Conservation (phyloP, 35 echinoderm and acorn worm species). For the Nesometra sesokonis region DNA sequence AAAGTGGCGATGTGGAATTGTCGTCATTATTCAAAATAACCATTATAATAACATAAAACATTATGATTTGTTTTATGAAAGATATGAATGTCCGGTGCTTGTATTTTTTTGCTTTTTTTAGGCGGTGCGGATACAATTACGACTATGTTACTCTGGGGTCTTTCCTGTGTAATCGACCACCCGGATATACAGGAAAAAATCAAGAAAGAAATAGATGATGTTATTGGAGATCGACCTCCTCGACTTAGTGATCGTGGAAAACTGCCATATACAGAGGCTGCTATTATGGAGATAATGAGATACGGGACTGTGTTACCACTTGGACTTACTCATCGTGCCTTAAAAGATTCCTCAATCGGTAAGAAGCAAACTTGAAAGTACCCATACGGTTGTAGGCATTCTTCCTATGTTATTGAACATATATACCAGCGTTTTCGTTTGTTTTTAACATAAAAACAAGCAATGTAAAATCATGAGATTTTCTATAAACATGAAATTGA, state of each 20-base stretch:
- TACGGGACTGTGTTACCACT: not conserved
- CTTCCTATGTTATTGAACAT: too few relatives aligned
- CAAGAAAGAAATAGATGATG: slow-evolving; percentile 50
- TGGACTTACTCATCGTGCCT: not conserved
- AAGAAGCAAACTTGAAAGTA: too few relatives aligned
- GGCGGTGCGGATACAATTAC: slow-evolving; percentile 53
- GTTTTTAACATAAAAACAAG: not conserved
- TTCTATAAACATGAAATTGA: too few relatives aligned
- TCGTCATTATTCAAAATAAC: too few relatives aligned
- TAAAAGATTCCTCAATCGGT: not conserved
- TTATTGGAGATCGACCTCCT: slow-evolving; percentile 18
- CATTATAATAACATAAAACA: not conserved
- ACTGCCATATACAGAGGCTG: not conserved
- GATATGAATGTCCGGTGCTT: not conserved
- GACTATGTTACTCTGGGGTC: slow-evolving; percentile 44
- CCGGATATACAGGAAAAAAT: slow-evolving; percentile 55
- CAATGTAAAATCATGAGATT: too few relatives aligned
- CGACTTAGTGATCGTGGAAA: not conserved
- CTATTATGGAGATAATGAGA: not conserved
- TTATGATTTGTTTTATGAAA: too few relatives aligned
- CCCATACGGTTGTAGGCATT: too few relatives aligned
- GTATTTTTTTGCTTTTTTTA: slow-evolving; percentile 15
- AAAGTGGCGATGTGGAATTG: too few relatives aligned
- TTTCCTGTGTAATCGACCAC: slow-evolving; percentile 47
- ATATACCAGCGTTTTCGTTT: not conserved